Evolutionary conservation across 2,113 vertebrate genomes (phyloP).

Genomic region (Mola mola): DNA sequence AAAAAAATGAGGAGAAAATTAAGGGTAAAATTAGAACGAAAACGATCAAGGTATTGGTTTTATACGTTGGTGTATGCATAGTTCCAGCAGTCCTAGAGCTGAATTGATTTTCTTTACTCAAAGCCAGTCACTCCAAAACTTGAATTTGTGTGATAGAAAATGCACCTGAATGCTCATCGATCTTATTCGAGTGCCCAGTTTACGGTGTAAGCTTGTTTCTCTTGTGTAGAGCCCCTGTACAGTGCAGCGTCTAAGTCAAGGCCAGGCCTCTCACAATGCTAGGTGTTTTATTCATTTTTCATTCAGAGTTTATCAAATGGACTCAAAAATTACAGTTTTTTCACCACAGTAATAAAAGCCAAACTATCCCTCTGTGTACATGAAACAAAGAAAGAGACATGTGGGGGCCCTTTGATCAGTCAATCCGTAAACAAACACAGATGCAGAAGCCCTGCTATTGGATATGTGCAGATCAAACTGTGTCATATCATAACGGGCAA

Average conservation of each 20-base stretch:
- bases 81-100: background rate
- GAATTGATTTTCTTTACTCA: background rate
- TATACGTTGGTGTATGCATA: no score
- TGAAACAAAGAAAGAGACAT: conserved; percentile 79
- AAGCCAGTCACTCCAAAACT: background rate
- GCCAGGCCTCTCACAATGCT: conserved; percentile 24
- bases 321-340: conserved; percentile 61
- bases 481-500: conserved; percentile 76
- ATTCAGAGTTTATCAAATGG: conserved; percentile 57
- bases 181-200: background rate
- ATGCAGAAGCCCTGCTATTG: conserved; percentile 69
- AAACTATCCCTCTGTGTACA: conserved; percentile 72
- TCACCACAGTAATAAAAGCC: conserved; percentile 55
- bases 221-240: background rate
- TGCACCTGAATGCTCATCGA: background rate
- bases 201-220: conserved; percentile 3
- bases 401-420: conserved; percentile 79
- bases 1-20: no score
- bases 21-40: no score
- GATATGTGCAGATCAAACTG: conserved; percentile 76
- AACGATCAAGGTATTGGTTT: no score
- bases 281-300: conserved; percentile 38
- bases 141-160: background rate
- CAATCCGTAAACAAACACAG: conserved; percentile 77
- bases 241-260: conserved; percentile 29